Percentiles rank a stretch among this genome's conserved stretches.
Evolutionary conservation across 2,888 invertebrate species (phyloP).

Genomic region (Dryadula phaetusa): DNA sequence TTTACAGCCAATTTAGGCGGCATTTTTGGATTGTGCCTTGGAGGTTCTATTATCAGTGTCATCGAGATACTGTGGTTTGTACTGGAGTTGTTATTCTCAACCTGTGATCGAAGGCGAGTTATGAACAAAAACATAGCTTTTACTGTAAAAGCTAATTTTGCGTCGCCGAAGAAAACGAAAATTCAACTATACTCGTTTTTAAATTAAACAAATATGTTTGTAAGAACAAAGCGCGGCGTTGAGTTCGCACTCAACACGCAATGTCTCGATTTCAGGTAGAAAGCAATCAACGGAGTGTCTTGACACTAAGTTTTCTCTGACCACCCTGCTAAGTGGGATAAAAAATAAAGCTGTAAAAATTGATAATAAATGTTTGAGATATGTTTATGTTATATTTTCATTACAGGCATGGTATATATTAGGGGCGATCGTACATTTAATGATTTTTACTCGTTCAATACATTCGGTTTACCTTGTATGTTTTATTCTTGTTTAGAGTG

Average conservation of each 20-base stretch:
- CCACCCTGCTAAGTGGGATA: no score
- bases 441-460: no score
- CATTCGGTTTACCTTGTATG: no score
- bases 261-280: no score
- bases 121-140: constrained; percentile 27
- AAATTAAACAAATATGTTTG: constrained; percentile 10
- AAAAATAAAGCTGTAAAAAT: constrained; percentile 8
- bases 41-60: constrained; percentile 85
- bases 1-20: constrained; percentile 85
- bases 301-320: no score
- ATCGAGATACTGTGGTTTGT: constrained; percentile 82
- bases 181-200: constrained; percentile 35
- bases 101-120: constrained; percentile 34
- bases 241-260: no score
- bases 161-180: constrained; percentile 10
- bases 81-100: constrained; percentile 54
- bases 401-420: no score
- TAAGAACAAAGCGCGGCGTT: no score
- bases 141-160: constrained; percentile 29
- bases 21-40: constrained; percentile 85
- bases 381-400: no score
- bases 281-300: no score
- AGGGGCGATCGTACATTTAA: no score
- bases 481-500: no score
- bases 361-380: background rate